Evolutionary conservation across 2,888 invertebrate genomes (phyloP).

Genomic region (Abrostola triplasia): DNA sequence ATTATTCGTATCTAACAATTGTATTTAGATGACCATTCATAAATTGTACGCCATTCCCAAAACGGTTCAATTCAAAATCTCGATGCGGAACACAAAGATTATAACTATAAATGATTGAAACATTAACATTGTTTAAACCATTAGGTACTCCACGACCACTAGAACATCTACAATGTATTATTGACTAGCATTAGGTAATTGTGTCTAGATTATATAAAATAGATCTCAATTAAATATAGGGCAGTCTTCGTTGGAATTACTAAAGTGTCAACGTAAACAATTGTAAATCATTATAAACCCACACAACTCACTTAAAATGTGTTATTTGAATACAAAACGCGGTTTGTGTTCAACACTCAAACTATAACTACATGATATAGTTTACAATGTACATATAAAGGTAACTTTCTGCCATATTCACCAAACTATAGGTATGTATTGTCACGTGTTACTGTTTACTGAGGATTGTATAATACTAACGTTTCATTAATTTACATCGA

Average conservation of each 20-base stretch:
- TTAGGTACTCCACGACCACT: conserved; percentile 58
- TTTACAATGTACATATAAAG: conserved; percentile 72
- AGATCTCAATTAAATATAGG: conserved; percentile 88
- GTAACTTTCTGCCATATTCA: conserved; percentile 87
- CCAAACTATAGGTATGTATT: conserved; percentile 87
- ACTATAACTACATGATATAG: conserved; percentile 74
- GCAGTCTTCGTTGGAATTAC: conserved; percentile 88
- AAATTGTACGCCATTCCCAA: conserved; percentile 19
- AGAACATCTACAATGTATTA: conserved; percentile 70
- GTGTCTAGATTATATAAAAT: conserved; percentile 87
- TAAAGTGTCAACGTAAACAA: conserved; percentile 81
- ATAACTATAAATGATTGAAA: conserved; percentile 24
- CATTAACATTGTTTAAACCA: conserved; percentile 44
- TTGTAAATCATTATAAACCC: conserved; percentile 79
- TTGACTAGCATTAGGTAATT: conserved; percentile 83
- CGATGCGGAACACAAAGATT: conserved; percentile 25
- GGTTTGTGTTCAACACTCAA: conserved; percentile 73
- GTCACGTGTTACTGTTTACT: conserved; percentile 84
- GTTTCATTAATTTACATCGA: conserved; percentile 68
- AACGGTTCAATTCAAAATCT: conserved; percentile 22
- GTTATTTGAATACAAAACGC: conserved; percentile 71
- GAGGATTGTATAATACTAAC: conserved; percentile 79
- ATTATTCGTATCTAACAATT: not conserved
- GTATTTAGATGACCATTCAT: conserved; percentile 7
- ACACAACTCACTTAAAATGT: conserved; percentile 75